Conservation (phyloP, 2,113 vertebrate species). For the Petrocephalus microphthalmus region DNA sequence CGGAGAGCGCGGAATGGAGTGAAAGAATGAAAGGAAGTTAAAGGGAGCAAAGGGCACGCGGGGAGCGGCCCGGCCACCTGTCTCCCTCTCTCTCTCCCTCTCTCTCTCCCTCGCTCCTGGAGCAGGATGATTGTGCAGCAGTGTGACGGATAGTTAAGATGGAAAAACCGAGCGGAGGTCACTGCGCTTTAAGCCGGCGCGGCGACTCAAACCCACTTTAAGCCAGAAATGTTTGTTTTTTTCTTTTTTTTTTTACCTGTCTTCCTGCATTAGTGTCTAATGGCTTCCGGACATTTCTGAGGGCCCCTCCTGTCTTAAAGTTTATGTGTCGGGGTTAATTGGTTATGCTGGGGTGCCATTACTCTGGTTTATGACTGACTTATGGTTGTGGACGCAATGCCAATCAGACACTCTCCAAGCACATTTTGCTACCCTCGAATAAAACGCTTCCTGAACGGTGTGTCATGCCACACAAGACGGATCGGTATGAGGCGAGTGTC, state of each 20-base stretch:
- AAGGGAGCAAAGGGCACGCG: slow-evolving; percentile 63
- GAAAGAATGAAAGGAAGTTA: slow-evolving; percentile 70
- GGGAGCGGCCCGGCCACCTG: slow-evolving; percentile 64
- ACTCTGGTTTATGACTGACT: not conserved
- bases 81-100: slow-evolving; percentile 52
- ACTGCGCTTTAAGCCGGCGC: not conserved
- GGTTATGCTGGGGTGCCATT: not conserved
- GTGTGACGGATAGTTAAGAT: not conserved
- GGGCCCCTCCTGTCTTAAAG: not conserved
- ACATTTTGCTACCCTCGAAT: not conserved
- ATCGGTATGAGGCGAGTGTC: too few species aligned
- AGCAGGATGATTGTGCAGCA: slow-evolving; percentile 4
- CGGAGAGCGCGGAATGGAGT: slow-evolving; percentile 65
- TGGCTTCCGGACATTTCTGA: not conserved
- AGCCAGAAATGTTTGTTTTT: not conserved
- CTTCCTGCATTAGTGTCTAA: not conserved
- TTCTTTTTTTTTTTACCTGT: not conserved
- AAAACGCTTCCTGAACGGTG: not conserved
- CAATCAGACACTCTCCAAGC: not conserved
- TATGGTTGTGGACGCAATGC: not conserved
- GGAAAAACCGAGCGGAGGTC: not conserved
- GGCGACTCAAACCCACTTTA: not conserved
- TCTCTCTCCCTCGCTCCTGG: slow-evolving; percentile 17
- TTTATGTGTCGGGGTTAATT: not conserved
- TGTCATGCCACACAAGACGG: not conserved